phyloP scores from a whole-genome alignment of 2,797 vertebrate species.

The Parambassis ranga region DNA sequence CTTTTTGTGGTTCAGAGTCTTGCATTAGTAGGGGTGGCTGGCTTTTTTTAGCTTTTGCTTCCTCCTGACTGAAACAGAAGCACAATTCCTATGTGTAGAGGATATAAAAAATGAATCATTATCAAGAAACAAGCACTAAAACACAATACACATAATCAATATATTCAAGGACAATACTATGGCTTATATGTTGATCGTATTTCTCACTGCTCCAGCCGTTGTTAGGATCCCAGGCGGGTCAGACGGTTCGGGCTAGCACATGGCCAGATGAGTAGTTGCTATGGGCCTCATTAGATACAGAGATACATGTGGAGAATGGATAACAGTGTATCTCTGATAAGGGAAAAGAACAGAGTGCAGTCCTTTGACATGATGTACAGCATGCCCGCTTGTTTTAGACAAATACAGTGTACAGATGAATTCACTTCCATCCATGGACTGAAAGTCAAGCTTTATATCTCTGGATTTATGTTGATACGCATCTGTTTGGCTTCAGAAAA shows the following conservation, averaged over 20 bases:
- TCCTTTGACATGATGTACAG: neutral
- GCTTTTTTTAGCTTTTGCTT: neutral
- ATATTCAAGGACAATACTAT: neutral
- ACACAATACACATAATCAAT: neutral
- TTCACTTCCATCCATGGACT: neutral
- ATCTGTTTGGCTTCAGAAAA: neutral
- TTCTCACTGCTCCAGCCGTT: slow-evolving; percentile 13
- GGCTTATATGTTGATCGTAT: slow-evolving; percentile 10
- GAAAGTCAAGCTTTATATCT: neutral
- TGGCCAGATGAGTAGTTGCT: slow-evolving; percentile 35
- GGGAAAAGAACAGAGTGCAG: slow-evolving; percentile 1
- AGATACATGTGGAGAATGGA: slow-evolving; percentile 12
- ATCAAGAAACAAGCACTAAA: neutral
- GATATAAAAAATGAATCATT: neutral
- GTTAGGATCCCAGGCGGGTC: slow-evolving; percentile 31
- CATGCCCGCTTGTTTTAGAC: neutral
- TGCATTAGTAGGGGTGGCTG: too few species aligned
- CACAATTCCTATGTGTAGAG: neutral
- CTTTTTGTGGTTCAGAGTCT: too few species aligned
- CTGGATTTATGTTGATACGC: slow-evolving; percentile 1
- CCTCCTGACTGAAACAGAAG: neutral
- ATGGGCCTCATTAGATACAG: slow-evolving; percentile 47
- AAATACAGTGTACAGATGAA: neutral
- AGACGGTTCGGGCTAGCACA: neutral
- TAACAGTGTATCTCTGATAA: slow-evolving; percentile 9